Evolutionary conservation across 2,113 vertebrate species (phyloP).

Genomic region (Bolborhynchus lineola): DNA sequence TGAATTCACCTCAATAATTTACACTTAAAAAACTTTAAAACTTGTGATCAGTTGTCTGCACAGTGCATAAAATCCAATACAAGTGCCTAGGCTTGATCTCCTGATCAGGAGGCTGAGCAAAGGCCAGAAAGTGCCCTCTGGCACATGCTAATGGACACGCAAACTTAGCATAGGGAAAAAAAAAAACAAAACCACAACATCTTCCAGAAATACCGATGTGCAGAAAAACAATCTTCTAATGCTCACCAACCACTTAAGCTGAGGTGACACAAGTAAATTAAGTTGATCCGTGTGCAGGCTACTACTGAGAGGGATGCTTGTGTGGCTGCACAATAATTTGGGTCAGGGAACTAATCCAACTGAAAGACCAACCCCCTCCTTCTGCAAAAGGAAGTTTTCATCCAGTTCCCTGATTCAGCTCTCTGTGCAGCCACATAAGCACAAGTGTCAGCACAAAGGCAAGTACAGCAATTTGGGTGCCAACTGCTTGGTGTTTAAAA

Average conservation of each 20-base stretch:
- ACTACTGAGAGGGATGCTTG: neutral
- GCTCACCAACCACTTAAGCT: neutral
- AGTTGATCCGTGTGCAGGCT: neutral
- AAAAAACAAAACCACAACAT: neutral
- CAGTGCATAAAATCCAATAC: neutral
- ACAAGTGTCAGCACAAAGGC: conserved; percentile 35
- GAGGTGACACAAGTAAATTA: conserved; percentile 4
- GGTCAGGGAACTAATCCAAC: conserved; percentile 37
- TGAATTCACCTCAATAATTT: neutral
- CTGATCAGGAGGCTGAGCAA: neutral
- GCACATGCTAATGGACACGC: neutral
- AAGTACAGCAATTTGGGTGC: neutral
- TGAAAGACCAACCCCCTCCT: neutral
- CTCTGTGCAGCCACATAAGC: conserved; percentile 20
- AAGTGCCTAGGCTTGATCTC: neutral
- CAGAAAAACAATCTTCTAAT: neutral
- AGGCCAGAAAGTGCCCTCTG: neutral
- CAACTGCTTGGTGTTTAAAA: conserved; percentile 12
- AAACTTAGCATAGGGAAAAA: neutral
- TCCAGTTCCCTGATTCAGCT: neutral
- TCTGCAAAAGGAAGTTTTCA: conserved; percentile 15
- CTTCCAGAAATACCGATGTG: neutral
- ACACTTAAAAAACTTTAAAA: neutral
- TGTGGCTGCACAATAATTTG: neutral
- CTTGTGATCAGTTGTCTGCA: neutral